phyloP scores from a whole-genome alignment of 2,113 vertebrate genomes.

The Paraplagusia blochii region DNA sequence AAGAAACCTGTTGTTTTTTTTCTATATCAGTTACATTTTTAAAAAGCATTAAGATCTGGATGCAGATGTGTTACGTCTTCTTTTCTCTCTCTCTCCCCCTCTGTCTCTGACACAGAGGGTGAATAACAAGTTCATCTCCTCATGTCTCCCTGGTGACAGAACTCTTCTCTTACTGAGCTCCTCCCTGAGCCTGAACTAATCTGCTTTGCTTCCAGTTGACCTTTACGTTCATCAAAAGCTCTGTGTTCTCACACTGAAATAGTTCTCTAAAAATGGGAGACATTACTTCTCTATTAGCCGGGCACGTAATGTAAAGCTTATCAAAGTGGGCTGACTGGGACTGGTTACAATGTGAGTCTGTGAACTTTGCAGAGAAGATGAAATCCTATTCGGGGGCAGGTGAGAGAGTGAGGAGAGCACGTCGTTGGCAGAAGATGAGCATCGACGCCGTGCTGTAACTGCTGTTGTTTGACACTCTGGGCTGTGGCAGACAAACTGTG shows the following conservation, averaged over 20 bases:
- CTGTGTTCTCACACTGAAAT: conserved; percentile 33
- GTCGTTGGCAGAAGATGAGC: conserved; percentile 25
- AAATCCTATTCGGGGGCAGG: conserved; percentile 40
- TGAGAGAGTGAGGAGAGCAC: conserved; percentile 33
- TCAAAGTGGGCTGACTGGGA: conserved; percentile 40
- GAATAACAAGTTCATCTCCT: conserved; percentile 30
- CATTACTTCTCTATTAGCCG: conserved; percentile 44
- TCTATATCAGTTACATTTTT: no score
- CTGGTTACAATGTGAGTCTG: conserved; percentile 41
- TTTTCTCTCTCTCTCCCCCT: neutral
- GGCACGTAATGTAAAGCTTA: conserved; percentile 35
- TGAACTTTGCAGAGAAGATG: conserved; percentile 48
- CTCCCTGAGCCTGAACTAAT: conserved; percentile 61
- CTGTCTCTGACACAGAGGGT: conserved; percentile 2
- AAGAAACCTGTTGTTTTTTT: no score
- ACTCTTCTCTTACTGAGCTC: conserved; percentile 47
- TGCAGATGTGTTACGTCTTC: no score
- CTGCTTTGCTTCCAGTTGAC: conserved; percentile 63
- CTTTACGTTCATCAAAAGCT: conserved; percentile 55
- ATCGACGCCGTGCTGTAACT: conserved; percentile 1
- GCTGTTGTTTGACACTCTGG: neutral
- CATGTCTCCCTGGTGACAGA: conserved; percentile 53
- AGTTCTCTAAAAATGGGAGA: conserved; percentile 45
- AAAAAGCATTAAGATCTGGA: no score
- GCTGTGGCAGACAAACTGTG: neutral